Conservation (phyloP, 1,140 invertebrate genomes). For the Eurytemora carolleeae region DNA sequence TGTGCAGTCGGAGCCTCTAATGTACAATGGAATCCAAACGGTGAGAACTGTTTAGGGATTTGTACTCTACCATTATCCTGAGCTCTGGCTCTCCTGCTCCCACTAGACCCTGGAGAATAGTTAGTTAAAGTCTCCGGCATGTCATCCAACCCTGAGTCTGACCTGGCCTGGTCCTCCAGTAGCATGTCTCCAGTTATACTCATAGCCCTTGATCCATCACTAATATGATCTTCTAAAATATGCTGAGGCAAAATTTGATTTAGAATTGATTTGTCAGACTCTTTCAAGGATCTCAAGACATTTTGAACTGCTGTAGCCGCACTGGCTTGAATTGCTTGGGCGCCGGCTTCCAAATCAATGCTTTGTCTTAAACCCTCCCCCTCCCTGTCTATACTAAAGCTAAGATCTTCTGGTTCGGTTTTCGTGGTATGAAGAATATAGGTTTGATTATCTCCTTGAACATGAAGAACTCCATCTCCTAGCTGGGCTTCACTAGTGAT, state of each 20-base stretch:
- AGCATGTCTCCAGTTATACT: neutral
- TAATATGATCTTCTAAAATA: neutral
- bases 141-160: neutral
- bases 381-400: neutral
- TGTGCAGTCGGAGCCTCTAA: neutral
- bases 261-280: neutral
- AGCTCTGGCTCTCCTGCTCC: neutral
- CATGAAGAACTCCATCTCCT: neutral
- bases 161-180: neutral
- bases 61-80: neutral
- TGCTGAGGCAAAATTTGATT: neutral
- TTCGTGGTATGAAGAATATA: neutral
- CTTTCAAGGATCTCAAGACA: neutral
- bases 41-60: neutral
- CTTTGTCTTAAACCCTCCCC: no score
- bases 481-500: neutral
- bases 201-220: neutral
- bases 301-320: neutral
- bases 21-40: conserved; percentile 41
- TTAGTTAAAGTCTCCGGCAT: neutral
- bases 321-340: neutral
- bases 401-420: neutral
- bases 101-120: neutral
- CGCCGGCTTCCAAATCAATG: neutral
- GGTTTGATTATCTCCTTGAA: neutral